Conservation (phyloP, 2,888 invertebrate genomes). For the Tinea semifulvella region DNA sequence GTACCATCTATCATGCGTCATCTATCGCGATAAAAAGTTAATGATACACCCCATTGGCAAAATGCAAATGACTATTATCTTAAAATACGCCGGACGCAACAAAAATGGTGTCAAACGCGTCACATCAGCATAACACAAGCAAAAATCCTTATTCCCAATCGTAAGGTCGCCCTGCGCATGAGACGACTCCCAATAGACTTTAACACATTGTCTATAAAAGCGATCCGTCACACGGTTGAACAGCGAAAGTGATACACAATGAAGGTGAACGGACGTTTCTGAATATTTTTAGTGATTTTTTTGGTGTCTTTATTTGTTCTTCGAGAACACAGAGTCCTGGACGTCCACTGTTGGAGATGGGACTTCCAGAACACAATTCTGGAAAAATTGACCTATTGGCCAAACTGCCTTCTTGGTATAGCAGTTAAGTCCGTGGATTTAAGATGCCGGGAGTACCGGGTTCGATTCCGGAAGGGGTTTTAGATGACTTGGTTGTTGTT, state of each 20-base stretch:
- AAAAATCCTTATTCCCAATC: background rate
- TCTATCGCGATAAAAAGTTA: too few relatives aligned
- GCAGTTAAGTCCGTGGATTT: too few relatives aligned
- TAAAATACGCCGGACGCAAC: too few relatives aligned
- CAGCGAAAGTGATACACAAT: constrained; percentile 56
- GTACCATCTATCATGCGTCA: too few relatives aligned
- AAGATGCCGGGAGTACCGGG: too few relatives aligned
- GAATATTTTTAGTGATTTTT: background rate
- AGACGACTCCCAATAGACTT: constrained; percentile 39
- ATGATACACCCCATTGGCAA: too few relatives aligned
- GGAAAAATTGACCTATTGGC: too few relatives aligned
- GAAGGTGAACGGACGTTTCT: constrained; percentile 58
- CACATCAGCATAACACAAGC: constrained; percentile 4
- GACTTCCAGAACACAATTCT: too few relatives aligned
- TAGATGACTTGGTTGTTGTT: background rate
- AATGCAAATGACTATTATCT: too few relatives aligned
- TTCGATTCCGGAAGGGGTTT: background rate
- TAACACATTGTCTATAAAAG: constrained; percentile 55
- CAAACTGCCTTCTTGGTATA: too few relatives aligned
- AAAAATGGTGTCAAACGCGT: constrained; percentile 12
- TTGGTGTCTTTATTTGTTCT: background rate
- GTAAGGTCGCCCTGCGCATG: constrained; percentile 46
- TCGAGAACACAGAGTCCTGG: too few relatives aligned
- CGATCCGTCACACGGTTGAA: constrained; percentile 26
- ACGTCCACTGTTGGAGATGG: too few relatives aligned